These are phyloP conservation scores for Pterophyllum scalare DNA, from an alignment of 2,113 vertebrate genomes.

Conservation along the genomic window DNA sequence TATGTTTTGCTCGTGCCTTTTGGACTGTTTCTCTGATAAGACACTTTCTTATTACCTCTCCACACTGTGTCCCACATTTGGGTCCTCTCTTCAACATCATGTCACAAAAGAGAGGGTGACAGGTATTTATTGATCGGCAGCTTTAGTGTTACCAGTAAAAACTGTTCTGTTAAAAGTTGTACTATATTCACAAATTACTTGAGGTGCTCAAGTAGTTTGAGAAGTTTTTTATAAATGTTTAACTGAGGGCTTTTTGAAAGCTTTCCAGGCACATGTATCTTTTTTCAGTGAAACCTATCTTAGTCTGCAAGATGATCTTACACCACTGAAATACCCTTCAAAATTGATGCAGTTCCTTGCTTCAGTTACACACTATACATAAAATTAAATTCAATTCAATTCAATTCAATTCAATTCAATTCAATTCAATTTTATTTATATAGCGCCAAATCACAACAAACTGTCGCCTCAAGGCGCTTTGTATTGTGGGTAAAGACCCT, in stretches of 20 bases:
- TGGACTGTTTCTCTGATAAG: background rate
- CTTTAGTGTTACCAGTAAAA: background rate
- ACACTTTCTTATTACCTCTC: background rate
- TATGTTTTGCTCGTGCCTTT: background rate
- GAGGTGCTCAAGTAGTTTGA: background rate
- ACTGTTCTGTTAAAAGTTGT: background rate
- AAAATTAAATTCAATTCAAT: too few relatives aligned
- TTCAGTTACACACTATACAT: too few relatives aligned
- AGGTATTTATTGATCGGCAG: background rate
- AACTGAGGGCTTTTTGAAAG: background rate
- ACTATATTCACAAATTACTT: background rate
- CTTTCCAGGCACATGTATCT: background rate
- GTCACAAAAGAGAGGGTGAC: background rate
- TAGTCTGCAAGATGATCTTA: background rate
- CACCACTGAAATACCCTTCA: too few relatives aligned
- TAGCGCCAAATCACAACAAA: too few relatives aligned
- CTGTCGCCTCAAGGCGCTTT: too few relatives aligned
- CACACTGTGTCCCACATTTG: background rate
- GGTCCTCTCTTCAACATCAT: background rate
- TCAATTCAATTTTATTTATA: too few relatives aligned
- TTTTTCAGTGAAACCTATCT: background rate
- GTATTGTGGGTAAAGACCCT: too few relatives aligned
- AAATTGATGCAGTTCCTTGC: background rate
- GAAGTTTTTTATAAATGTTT: background rate
- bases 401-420: too few relatives aligned